These are phyloP conservation scores for Drosophila kuntzei DNA, from an alignment of 2,888 invertebrate genomes.

Conservation along the genomic window DNA sequence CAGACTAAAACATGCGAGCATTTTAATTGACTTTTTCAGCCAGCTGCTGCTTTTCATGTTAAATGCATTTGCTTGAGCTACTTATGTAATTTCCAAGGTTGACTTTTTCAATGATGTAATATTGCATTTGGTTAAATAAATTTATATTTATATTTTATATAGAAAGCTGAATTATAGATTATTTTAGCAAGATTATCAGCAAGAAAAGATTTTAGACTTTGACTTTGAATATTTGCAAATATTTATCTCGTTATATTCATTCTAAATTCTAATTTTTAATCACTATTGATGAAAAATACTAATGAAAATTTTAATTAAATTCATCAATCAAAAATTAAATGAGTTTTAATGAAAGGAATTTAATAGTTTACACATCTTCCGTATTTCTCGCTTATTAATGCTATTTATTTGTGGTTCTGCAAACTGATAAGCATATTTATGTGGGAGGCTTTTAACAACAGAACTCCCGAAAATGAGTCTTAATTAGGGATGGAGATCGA, in stretches of 20 bases:
- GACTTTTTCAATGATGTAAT: background rate
- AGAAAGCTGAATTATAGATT: background rate
- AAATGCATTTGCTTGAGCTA: slow-evolving; percentile 2
- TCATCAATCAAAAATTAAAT: no score
- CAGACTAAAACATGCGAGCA: slow-evolving; percentile 23
- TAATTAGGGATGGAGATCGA: background rate
- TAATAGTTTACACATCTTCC: no score
- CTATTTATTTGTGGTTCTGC: no score
- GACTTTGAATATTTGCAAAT: no score
- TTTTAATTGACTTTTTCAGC: slow-evolving; percentile 61
- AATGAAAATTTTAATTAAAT: no score
- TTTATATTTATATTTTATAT: background rate
- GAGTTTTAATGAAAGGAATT: no score
- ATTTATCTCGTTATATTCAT: no score
- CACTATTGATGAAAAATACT: no score
- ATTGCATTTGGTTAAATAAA: background rate
- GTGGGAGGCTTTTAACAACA: slow-evolving; percentile 31
- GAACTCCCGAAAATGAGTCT: background rate
- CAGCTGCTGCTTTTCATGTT: slow-evolving; percentile 12
- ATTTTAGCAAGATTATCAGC: slow-evolving; percentile 10
- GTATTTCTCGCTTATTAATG: no score
- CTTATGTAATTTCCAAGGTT: slow-evolving; percentile 4
- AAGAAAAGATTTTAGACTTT: no score
- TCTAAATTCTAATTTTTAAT: no score
- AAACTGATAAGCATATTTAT: slow-evolving; percentile 63